Base-by-base conservation (phyloP, 2,888 invertebrate genomes). In the Ferrisia virgata region DNA sequence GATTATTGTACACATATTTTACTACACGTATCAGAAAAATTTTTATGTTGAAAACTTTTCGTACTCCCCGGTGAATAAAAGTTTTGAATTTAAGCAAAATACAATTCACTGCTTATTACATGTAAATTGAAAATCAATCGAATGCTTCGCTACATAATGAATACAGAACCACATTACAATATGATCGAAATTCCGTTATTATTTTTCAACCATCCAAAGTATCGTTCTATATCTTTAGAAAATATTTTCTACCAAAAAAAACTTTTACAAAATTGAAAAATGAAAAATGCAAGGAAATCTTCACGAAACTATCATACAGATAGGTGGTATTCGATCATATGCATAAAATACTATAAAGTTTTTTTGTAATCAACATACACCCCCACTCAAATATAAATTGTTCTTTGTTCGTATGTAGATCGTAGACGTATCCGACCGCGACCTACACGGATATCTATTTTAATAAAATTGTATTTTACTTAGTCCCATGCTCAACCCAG, bases 11-110 rank as follows among this genome's bases (percentile, higher is more conserved):
- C 72, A 31, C 36, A 76, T 76, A 76, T 76, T 76, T 76, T 76
- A 76, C 72, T 76, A 76, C 72, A 76, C 36, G 36, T 76, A 76
- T 76, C 72, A 76, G 36, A 76, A 76, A 76, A 76, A 76, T 36
- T 36, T 76, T 76, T 76, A 76, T 76, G 72, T 76, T 36, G 72
- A 76, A 76, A 76, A 76, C 72, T 76, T 76, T 76, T 76, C 72
- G 33, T 76, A 76, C 72, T 76, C 72, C 36, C 72, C 72, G 72
- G 72, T 76, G 72, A 76, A 76, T 76, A 76, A 76, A 69, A 76
- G 72, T 76, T 76, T 36, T 9, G 36, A 76, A 76, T 76, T 76
- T 76, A 76, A 76, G 33, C 72, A 36, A 76, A 33, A 76, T n/a
- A 76, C 72, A 36, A 76, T 76, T 76, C 72, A 13, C 31, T 25